Conservation (phyloP, 1,140 invertebrate species). For the Drosophila sturtevanti region DNA sequence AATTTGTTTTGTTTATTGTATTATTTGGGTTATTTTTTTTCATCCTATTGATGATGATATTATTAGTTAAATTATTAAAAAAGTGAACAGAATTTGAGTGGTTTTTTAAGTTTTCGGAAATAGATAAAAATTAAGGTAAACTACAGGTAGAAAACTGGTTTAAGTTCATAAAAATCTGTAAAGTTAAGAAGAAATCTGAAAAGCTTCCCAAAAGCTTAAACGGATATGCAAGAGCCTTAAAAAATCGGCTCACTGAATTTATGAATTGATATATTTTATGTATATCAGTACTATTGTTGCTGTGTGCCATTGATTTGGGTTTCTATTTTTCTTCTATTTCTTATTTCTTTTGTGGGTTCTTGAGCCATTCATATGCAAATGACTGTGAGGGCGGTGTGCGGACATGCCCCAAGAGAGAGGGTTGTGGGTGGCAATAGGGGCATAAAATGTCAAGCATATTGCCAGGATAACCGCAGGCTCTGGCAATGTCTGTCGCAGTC, state of each 20-base stretch:
- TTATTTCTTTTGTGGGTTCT: conserved; percentile 11
- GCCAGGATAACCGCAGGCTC: conserved; percentile 14
- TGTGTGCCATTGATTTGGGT: conserved; percentile 1
- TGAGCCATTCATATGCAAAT: conserved; percentile 19
- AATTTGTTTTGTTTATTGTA: no score
- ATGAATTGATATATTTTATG: background rate
- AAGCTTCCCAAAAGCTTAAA: no score
- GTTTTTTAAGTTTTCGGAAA: no score
- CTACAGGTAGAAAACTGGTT: no score
- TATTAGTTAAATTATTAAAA: no score
- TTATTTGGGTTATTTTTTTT: no score
- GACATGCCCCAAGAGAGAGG: background rate
- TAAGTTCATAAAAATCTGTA: no score
- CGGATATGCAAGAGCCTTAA: no score
- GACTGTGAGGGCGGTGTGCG: background rate
- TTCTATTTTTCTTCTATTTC: conserved; percentile 14
- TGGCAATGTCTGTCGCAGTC: conserved; percentile 1
- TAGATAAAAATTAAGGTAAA: no score
- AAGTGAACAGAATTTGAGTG: no score
- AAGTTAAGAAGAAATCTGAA: no score
- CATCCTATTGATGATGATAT: no score
- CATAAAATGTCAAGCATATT: conserved; percentile 16
- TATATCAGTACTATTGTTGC: background rate
- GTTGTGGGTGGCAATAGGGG: background rate
- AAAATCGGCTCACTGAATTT: background rate